A percentile compares a stretch with the other conserved stretches of the same genome.
These are phyloP conservation scores for Mus caroli DNA, from an alignment of 2,797 vertebrate species.

Conservation along the genomic window DNA sequence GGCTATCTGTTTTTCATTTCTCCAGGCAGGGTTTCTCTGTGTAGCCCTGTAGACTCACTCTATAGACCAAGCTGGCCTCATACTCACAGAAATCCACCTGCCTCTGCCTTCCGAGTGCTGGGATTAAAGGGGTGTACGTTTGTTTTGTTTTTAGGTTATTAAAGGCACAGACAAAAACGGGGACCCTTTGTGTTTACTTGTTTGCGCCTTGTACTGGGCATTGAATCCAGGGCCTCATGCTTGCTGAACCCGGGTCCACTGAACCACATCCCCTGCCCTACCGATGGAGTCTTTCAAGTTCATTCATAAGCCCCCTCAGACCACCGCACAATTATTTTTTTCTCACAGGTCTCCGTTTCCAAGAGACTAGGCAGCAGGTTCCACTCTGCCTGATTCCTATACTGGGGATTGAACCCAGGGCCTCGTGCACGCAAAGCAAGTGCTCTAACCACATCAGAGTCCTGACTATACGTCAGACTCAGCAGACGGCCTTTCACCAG, in stretches of 20 bases:
- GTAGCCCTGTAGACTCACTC: background rate
- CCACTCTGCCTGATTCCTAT: background rate
- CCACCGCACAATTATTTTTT: background rate
- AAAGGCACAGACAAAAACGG: background rate
- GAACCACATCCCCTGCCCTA: too few relatives aligned
- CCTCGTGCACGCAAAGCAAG: background rate
- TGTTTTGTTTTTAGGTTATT: background rate
- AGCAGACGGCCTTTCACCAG: background rate
- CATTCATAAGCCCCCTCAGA: background rate
- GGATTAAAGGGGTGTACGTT: background rate
- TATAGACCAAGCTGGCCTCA: background rate
- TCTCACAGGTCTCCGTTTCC: background rate
- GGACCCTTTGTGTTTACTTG: background rate
- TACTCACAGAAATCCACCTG: background rate
- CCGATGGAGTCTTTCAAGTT: conserved; percentile 9
- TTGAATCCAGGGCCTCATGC: background rate
- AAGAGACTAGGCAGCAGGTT: background rate
- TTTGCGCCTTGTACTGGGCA: background rate
- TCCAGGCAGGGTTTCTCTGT: background rate
- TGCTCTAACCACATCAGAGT: background rate
- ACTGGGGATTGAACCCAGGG: background rate
- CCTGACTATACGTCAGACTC: background rate
- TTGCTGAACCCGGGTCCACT: background rate
- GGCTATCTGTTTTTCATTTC: background rate
- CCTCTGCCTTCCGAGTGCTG: background rate